Conservation (phyloP, 37 sponge, comb jelly and placozoan species). For the Ianthella basta region DNA sequence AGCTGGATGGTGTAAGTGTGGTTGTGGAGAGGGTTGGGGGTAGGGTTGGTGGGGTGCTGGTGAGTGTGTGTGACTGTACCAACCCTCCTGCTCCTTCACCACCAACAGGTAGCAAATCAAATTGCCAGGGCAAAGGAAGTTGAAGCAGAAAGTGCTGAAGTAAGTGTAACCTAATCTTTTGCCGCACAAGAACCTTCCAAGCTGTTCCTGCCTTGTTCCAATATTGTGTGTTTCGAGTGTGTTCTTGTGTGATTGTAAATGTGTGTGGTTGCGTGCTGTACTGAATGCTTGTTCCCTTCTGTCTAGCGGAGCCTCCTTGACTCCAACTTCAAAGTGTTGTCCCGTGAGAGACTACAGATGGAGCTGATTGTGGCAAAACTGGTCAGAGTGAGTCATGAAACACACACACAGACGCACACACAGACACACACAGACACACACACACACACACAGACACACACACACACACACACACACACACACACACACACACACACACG, state of each 20-base stretch:
- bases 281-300: neutral
- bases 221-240: neutral
- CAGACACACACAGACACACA: neutral
- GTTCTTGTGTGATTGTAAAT: neutral
- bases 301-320: neutral
- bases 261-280: neutral
- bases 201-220: neutral
- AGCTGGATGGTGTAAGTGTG: conserved; percentile 53
- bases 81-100: too few relatives aligned
- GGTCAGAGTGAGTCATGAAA: neutral
- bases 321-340: neutral
- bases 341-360: conserved; percentile 7
- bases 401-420: neutral
- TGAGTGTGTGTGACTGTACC: neutral
- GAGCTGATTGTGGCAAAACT: conserved; percentile 15
- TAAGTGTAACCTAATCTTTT: too few relatives aligned
- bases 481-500: conserved; percentile 42
- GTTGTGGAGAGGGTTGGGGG: neutral
- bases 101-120: neutral
- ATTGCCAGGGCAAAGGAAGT: conserved; percentile 2
- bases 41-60: neutral
- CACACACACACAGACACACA: neutral
- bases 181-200: neutral
- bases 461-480: conserved; percentile 39
- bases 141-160: conserved; percentile 3